Base-by-base conservation (phyloP, 2,113 vertebrate genomes). In the Mugil cephalus region DNA sequence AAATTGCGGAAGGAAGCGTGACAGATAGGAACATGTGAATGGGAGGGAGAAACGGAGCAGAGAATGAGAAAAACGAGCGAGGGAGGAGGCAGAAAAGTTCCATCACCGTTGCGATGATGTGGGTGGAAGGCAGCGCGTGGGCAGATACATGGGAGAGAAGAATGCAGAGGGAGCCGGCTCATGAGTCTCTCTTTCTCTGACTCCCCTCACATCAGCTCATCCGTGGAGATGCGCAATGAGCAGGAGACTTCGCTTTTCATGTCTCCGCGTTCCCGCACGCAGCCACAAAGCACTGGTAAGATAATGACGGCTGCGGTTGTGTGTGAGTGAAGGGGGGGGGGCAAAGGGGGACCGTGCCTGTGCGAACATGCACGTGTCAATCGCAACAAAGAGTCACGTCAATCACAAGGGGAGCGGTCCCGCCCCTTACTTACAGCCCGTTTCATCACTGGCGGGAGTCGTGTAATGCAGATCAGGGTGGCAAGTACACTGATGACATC, bases 91-190 rank as follows among this genome's bases (percentile, higher is more conserved):
- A 90, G 74, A 88, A 86, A 87, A 89, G 88, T 83, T 83, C 82
- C 82, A 63, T 79, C 75, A 72, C 81, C 42, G 81, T 86, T 85
- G 82, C 71, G 88, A 90, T 88, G 21, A 71, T 85, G 90, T 88
- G 80, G 61, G 62, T 80, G 90, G 89, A 92, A 91, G 84, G 86
- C 88, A 85, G 83, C 77, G 88, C 64, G 92, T 94, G 90, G 93
- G 84, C 68, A 86, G 83, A 86, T 86, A 85, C 88, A 89, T 82
- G 77, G 80, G 82, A 90, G 89, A 86, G 83, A 86, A 90, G 81
- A 89, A 85, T 74, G 77, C 82, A 87, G 82, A 87, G 82, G 87
- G 85, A 92, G 83, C 83, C 85, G 74, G 72, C 80, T 91, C 81
- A 90, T 89, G 85, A 86, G 62, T 87, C 73, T 82, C 74, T 56